phyloP scores from a whole-genome alignment of 2,888 invertebrate species.

The Lasius fuliginosus region DNA sequence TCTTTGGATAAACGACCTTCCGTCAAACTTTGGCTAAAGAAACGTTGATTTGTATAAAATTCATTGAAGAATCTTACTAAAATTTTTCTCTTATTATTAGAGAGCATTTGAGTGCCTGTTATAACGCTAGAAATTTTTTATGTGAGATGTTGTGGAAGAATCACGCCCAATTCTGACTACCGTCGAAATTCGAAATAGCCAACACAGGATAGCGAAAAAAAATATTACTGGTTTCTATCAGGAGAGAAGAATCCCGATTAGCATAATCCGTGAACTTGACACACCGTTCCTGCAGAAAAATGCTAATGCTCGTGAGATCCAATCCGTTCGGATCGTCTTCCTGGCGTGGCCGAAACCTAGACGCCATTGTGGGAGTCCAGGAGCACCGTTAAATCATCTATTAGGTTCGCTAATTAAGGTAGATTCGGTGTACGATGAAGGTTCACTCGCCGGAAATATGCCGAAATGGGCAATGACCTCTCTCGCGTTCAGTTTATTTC shows the following conservation, averaged over 20 bases:
- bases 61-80: background rate
- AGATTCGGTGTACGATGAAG: slow-evolving; percentile 61
- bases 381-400: slow-evolving; percentile 77
- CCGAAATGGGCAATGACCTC: slow-evolving; percentile 40
- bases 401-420: slow-evolving; percentile 75
- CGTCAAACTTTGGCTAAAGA: background rate
- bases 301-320: slow-evolving; percentile 79
- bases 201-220: background rate
- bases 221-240: slow-evolving; percentile 45
- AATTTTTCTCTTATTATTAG: background rate
- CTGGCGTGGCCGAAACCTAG: slow-evolving; percentile 56
- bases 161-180: background rate
- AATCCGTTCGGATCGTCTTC: slow-evolving; percentile 60
- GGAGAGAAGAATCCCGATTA: slow-evolving; percentile 52
- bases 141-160: background rate
- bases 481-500: slow-evolving; percentile 1
- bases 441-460: slow-evolving; percentile 59
- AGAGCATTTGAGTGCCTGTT: no score
- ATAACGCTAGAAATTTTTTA: background rate
- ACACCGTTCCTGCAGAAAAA: slow-evolving; percentile 66
- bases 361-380: slow-evolving; percentile 61
- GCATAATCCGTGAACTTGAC: slow-evolving; percentile 71
- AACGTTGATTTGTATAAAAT: background rate
- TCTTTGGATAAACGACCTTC: background rate
- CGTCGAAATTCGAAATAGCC: background rate